Evolutionary conservation across 2,888 invertebrate species (phyloP).

Genomic region (Caenorhabditis plicata): DNA sequence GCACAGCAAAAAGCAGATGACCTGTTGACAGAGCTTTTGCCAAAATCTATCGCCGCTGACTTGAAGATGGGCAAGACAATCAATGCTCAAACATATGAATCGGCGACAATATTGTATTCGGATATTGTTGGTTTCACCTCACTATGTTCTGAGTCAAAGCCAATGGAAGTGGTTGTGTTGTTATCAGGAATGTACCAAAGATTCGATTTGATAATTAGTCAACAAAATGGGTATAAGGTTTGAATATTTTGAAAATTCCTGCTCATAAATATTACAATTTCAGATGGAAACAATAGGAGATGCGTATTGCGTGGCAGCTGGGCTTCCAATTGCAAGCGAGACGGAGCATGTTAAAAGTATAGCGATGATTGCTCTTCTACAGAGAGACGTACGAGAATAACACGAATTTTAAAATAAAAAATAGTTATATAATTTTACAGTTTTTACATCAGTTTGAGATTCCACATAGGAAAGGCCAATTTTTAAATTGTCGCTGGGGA

Average conservation of each 20-base stretch:
- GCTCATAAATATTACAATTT: not conserved
- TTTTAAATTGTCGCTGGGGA: conserved; percentile 63
- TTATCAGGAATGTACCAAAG: conserved; percentile 58
- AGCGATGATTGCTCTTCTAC: conserved; percentile 56
- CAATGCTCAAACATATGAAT: conserved; percentile 49
- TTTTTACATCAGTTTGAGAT: conserved; percentile 59
- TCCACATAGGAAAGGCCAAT: conserved; percentile 58
- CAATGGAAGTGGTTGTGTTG: conserved; percentile 62
- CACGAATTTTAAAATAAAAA: not conserved
- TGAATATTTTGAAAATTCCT: not conserved
- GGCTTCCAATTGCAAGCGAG: conserved; percentile 52
- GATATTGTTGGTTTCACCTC: conserved; percentile 65
- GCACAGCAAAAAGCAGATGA: conserved; percentile 52
- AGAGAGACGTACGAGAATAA: conserved; percentile 48
- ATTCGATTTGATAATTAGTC: conserved; percentile 58
- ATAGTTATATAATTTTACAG: conserved; percentile 42
- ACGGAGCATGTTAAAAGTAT: conserved; percentile 56
- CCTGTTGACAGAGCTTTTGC: conserved; percentile 56
- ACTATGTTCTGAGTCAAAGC: conserved; percentile 58
- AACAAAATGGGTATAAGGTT: conserved; percentile 61
- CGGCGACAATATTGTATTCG: conserved; percentile 60
- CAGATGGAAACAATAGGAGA: conserved; percentile 63
- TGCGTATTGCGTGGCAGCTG: conserved; percentile 63
- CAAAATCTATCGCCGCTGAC: conserved; percentile 54
- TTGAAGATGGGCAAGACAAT: conserved; percentile 48